A percentile compares a stretch with the other conserved stretches of the same genome.
These are phyloP conservation scores for Cirrhinus mrigala DNA, from an alignment of 2,797 vertebrate genomes.

Conservation along the genomic window DNA sequence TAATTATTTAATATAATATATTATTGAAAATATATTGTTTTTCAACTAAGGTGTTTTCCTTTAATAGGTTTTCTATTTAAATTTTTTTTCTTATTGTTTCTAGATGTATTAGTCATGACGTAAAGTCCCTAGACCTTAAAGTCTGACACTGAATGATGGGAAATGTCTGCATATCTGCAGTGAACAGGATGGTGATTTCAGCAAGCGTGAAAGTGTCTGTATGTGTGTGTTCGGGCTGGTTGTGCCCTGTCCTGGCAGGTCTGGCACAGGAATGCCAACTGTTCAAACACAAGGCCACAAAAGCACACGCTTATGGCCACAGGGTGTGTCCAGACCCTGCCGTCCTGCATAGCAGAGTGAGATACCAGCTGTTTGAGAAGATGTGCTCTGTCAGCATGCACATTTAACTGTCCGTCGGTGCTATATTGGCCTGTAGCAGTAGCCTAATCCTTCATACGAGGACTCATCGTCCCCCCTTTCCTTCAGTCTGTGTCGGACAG, in stretches of 20 bases:
- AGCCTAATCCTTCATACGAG: slow-evolving; percentile 16
- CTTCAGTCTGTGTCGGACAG: slow-evolving; percentile 14
- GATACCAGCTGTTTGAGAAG: slow-evolving; percentile 59
- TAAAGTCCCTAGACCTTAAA: neutral
- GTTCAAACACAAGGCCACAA: slow-evolving; percentile 44
- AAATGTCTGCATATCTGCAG: neutral
- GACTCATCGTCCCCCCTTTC: neutral
- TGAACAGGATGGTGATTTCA: neutral
- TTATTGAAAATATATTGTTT: too few species aligned
- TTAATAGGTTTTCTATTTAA: neutral
- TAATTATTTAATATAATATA: too few species aligned
- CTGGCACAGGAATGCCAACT: slow-evolving; percentile 48
- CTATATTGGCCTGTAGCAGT: slow-evolving; percentile 26
- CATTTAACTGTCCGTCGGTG: slow-evolving; percentile 24
- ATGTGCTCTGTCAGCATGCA: slow-evolving; percentile 50
- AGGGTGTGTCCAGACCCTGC: slow-evolving; percentile 44
- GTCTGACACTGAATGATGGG: neutral
- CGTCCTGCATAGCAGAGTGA: slow-evolving; percentile 17
- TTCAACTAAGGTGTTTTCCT: neutral
- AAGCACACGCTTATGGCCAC: slow-evolving; percentile 26
- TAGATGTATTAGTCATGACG: neutral
- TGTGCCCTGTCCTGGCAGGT: slow-evolving; percentile 35
- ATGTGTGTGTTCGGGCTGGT: slow-evolving; percentile 13
- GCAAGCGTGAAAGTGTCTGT: neutral
- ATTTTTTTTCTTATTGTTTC: neutral